phyloP scores from a whole-genome alignment of 2,113 vertebrate genomes.

The Amblyopsis rosae region DNA sequence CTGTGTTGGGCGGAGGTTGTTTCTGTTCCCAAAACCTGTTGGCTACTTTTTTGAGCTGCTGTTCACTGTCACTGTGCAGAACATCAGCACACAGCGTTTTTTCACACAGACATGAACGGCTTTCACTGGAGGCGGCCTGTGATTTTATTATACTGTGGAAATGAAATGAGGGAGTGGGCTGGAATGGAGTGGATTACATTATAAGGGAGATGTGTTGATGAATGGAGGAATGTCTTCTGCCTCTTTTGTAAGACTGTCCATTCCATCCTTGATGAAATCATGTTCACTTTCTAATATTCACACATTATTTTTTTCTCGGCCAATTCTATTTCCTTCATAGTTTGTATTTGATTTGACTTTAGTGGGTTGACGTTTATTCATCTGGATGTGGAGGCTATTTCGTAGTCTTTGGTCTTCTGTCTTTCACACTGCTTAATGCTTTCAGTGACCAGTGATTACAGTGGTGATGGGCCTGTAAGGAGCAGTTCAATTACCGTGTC shows the following conservation, averaged over 20 bases:
- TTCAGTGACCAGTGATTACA: slow-evolving; percentile 28
- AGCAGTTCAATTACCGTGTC: slow-evolving; percentile 40
- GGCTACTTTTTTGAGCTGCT: slow-evolving; percentile 4
- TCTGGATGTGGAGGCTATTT: slow-evolving; percentile 12
- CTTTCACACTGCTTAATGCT: not conserved
- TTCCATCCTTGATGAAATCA: not conserved
- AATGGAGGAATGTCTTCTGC: slow-evolving; percentile 30
- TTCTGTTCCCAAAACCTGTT: slow-evolving; percentile 38
- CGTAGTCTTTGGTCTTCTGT: slow-evolving; percentile 2
- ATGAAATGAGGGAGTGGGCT: slow-evolving; percentile 45
- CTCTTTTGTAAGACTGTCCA: not conserved
- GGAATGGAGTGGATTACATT: slow-evolving; percentile 49
- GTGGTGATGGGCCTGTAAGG: slow-evolving; percentile 33
- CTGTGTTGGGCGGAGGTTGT: not conserved
- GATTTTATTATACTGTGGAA: slow-evolving; percentile 54
- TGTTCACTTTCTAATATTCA: slow-evolving; percentile 23
- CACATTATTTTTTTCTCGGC: not conserved
- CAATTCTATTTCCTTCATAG: not conserved
- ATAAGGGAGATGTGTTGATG: slow-evolving; percentile 32
- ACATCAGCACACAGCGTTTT: slow-evolving; percentile 37
- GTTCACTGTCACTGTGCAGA: slow-evolving; percentile 7
- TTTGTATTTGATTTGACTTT: slow-evolving; percentile 1
- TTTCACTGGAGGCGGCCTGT: slow-evolving; percentile 39
- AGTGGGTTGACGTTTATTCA: slow-evolving; percentile 3
- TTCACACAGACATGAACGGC: slow-evolving; percentile 20